A percentile compares a stretch with the other conserved stretches of the same genome.
Conservation (phyloP, 1,140 invertebrate genomes). For the Listronotus oregonensis region DNA sequence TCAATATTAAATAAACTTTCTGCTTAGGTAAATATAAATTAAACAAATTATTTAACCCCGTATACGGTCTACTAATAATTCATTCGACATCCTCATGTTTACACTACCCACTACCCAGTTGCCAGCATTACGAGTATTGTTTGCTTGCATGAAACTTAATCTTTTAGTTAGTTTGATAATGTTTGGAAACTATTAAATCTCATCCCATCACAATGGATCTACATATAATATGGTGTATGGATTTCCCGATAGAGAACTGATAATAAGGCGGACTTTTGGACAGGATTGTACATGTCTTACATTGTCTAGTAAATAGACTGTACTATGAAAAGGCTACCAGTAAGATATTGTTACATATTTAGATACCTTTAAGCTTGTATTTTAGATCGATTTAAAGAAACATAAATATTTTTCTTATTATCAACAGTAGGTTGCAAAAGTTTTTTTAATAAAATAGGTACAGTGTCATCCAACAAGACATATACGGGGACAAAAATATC, state of each 20-base stretch:
- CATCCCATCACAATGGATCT: slow-evolving; percentile 28
- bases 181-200: slow-evolving; percentile 35
- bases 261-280: slow-evolving; percentile 15
- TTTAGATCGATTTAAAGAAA: too few relatives aligned
- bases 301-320: neutral
- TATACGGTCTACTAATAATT: neutral
- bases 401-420: too few relatives aligned
- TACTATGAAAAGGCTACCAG: neutral
- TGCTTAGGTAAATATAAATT: neutral
- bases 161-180: slow-evolving; percentile 33
- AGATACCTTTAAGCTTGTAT: too few relatives aligned
- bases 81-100: slow-evolving; percentile 27
- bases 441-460: too few relatives aligned
- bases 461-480: too few relatives aligned
- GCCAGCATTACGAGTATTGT: slow-evolving; percentile 25
- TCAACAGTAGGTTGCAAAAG: too few relatives aligned
- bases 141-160: slow-evolving; percentile 36
- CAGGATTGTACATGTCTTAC: slow-evolving; percentile 10
- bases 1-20: neutral
- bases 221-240: slow-evolving; percentile 23
- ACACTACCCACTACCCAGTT: slow-evolving; percentile 25
- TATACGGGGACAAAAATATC: too few relatives aligned
- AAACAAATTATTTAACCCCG: neutral
- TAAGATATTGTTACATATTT: too few relatives aligned
- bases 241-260: slow-evolving; percentile 16